Percentiles rank a stretch among this genome's conserved stretches.
phyloP scores from a whole-genome alignment of 2,888 invertebrate genomes.

The Amiota communis region DNA sequence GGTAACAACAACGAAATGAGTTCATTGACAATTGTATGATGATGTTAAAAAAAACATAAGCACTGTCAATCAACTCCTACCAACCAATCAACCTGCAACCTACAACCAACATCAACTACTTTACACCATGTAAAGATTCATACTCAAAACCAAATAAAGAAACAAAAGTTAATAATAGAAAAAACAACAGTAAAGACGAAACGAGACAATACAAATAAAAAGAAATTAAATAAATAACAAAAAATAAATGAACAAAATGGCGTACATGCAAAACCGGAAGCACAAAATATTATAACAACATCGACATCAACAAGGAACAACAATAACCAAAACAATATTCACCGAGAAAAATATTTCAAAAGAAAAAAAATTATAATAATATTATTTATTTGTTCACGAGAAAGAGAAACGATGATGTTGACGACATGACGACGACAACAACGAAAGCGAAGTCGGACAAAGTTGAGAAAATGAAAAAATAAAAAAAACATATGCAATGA shows the following conservation, averaged over 20 bases:
- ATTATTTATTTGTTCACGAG: background rate
- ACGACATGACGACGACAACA: background rate
- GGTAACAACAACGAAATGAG: background rate
- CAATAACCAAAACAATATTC: background rate
- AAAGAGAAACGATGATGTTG: background rate
- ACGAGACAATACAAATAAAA: too few relatives aligned
- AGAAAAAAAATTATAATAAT: background rate
- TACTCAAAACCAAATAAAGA: background rate
- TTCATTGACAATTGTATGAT: constrained; percentile 21
- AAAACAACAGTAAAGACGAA: background rate
- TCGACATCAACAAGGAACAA: constrained; percentile 13
- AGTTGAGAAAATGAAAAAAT: background rate
- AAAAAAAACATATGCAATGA: background rate
- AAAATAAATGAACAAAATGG: background rate
- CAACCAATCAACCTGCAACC: background rate
- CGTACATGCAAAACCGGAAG: constrained; percentile 21
- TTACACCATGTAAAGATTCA: background rate
- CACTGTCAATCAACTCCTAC: background rate
- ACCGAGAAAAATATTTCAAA: background rate
- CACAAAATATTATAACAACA: constrained; percentile 16
- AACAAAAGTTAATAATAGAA: background rate
- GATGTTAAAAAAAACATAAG: background rate
- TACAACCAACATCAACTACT: constrained; percentile 1
- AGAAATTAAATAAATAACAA: background rate
- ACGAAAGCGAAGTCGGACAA: background rate